phyloP scores from a whole-genome alignment of 2,888 invertebrate species.

The Dorcus parallelipipedus region DNA sequence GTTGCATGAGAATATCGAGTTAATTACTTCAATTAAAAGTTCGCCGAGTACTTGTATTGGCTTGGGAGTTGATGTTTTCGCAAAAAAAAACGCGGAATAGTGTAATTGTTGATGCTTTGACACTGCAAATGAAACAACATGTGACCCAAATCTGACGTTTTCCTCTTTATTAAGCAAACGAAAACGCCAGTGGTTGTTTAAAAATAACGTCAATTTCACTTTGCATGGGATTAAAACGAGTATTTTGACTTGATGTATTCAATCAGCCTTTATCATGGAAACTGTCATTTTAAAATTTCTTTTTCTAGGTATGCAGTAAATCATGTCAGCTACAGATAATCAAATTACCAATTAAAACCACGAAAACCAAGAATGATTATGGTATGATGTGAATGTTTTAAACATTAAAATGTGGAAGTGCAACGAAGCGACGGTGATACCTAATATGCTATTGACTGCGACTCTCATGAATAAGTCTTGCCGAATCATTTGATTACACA shows the following conservation, averaged over 20 bases:
- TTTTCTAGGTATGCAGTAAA: slow-evolving; percentile 8
- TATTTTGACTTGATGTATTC: slow-evolving; percentile 8
- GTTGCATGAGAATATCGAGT: slow-evolving; percentile 38
- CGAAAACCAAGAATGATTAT: neutral
- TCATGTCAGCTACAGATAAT: slow-evolving; percentile 7
- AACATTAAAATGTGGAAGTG: neutral
- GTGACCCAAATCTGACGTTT: slow-evolving; percentile 50
- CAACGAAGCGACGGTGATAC: neutral
- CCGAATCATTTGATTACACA: slow-evolving; percentile 14
- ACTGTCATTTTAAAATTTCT: neutral
- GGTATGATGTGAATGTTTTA: neutral
- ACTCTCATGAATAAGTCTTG: neutral
- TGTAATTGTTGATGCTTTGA: slow-evolving; percentile 15
- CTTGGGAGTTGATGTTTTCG: neutral
- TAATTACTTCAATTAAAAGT: slow-evolving; percentile 38
- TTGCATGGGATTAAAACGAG: slow-evolving; percentile 1
- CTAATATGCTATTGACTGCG: neutral
- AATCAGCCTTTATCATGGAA: slow-evolving; percentile 1
- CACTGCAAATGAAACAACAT: slow-evolving; percentile 45
- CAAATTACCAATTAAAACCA: neutral
- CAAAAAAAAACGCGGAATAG: slow-evolving; percentile 7
- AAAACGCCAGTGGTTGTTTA: neutral
- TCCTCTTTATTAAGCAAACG: no score
- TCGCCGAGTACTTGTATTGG: slow-evolving; percentile 7
- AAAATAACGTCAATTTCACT: slow-evolving; percentile 5